A percentile compares a stretch with the other conserved stretches of the same genome.
These are phyloP conservation scores for Lepilemur septentrionalis DNA, from an alignment of 2,797 vertebrate species.

Conservation along the genomic window DNA sequence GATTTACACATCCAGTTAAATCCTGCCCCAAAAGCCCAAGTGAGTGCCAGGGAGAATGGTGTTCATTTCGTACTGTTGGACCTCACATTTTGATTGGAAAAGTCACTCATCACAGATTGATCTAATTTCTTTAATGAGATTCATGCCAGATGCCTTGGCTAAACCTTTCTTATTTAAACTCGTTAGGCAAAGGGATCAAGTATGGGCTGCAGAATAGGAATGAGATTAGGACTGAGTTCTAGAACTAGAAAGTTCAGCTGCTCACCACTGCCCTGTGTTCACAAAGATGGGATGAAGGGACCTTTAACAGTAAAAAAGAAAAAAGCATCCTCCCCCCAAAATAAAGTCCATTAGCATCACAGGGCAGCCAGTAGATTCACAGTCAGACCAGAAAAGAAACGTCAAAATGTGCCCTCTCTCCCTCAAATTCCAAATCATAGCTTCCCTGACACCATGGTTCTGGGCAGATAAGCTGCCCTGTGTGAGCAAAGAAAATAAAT, in stretches of 20 bases:
- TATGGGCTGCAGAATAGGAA: background rate
- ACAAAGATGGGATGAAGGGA: background rate
- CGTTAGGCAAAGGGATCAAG: background rate
- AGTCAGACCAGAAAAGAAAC: background rate
- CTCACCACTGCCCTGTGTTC: rapidly evolving
- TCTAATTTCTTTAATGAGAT: background rate
- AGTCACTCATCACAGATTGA: no score
- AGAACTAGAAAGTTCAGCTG: background rate
- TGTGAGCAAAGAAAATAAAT: background rate
- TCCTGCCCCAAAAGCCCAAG: background rate
- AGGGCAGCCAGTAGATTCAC: background rate
- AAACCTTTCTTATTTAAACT: background rate
- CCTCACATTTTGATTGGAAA: background rate
- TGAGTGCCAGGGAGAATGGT: rapidly evolving
- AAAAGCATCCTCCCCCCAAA: rapidly evolving
- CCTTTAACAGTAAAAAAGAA: background rate
- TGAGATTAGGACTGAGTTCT: background rate
- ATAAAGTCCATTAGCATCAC: background rate
- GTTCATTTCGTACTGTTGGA: rapidly evolving
- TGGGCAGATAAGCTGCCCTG: background rate
- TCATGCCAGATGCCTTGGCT: background rate
- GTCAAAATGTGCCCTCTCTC: rapidly evolving
- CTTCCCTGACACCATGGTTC: background rate
- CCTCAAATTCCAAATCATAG: background rate
- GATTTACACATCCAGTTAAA: no score